These are phyloP conservation scores for Physocephala rufipes DNA, from an alignment of 2,888 invertebrate species.

Conservation along the genomic window DNA sequence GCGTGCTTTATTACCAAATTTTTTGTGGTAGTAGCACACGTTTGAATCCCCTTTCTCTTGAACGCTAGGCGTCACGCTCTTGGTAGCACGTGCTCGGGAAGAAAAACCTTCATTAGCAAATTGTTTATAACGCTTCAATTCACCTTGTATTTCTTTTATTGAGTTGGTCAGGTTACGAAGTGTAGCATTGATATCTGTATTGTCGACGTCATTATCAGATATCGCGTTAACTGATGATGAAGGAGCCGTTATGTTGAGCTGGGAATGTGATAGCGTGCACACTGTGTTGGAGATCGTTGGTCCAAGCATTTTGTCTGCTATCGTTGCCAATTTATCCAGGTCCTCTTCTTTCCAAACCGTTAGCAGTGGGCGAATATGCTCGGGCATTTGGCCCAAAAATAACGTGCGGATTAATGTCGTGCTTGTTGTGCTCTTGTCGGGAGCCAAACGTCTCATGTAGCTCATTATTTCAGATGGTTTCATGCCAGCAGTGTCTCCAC, in stretches of 20 bases:
- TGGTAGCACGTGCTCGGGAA: neutral
- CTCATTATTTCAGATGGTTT: conserved; percentile 16
- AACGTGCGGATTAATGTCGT: no score
- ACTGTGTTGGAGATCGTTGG: neutral
- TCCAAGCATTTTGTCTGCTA: neutral
- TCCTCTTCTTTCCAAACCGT: neutral
- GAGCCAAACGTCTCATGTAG: conserved; percentile 40
- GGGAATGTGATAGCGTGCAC: neutral
- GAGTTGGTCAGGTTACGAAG: neutral
- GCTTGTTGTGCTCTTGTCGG: conserved; percentile 27
- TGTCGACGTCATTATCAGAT: conserved; percentile 6
- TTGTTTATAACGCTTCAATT: conserved; percentile 16
- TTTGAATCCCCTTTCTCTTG: conserved; percentile 6
- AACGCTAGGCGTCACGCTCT: neutral
- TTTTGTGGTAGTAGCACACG: conserved; percentile 34
- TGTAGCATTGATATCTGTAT: conserved; percentile 10
- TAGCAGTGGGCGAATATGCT: no score
- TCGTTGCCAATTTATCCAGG: neutral
- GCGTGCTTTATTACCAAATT: conserved; percentile 33
- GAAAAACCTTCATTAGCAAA: neutral
- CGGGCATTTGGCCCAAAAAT: conserved; percentile 27
- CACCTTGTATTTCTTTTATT: neutral
- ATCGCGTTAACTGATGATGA: neutral
- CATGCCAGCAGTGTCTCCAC: neutral
- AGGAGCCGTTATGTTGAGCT: neutral